Evolutionary conservation across 2,888 invertebrate species (phyloP), one percentile per base, ranked within the genome.

Genomic region (Dusona sp.): DNA sequence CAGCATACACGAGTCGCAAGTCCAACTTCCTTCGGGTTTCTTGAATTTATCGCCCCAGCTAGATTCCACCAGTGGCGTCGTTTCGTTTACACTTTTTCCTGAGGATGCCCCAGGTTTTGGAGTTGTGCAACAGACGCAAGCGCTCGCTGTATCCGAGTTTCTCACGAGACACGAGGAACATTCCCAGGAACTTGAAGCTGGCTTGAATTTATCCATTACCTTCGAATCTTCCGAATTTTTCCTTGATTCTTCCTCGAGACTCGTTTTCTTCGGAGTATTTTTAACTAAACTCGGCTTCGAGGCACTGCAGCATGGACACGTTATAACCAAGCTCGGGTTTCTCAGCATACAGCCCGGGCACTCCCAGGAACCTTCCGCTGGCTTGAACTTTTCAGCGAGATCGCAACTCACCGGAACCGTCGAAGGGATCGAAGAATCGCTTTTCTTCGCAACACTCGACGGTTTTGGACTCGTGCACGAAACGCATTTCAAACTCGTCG

Each of bases 81-180:
- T 0, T 95, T 95, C 91, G 95, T 96, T 0, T 94, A 91, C 79
- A 96, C 95, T 85, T 1, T 48, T 68, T 13, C 73, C 86, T 7
- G 73, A 9, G 29, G 61, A 3, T 1, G 84, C 86, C 42, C 89
- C 91, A 19, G 94, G 92, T 89, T 94, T 95, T 2, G 94, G 89
- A 19, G 94, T 94, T 86, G 95, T 94, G 91, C 96, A 96, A 33
- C 96, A 96, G 9, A 94, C 94, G 89, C 96, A 96, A 38, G 94
- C 94, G 3, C 89, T 90, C 2, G 91, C 91, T n/a, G 94, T 93
- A 0, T 92, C 91, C 11, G 95, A 93, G 91, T 97, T 97, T 61
- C 95, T 94, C 19, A 97, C 94, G 93, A 96, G 94, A 91, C 97
- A 97, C 29, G 94, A 94, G 1, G 95, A 93, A 92, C 97, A 97